phyloP scores from a whole-genome alignment of 2,797 vertebrate species.

The Hypotaenidia okinawae region DNA sequence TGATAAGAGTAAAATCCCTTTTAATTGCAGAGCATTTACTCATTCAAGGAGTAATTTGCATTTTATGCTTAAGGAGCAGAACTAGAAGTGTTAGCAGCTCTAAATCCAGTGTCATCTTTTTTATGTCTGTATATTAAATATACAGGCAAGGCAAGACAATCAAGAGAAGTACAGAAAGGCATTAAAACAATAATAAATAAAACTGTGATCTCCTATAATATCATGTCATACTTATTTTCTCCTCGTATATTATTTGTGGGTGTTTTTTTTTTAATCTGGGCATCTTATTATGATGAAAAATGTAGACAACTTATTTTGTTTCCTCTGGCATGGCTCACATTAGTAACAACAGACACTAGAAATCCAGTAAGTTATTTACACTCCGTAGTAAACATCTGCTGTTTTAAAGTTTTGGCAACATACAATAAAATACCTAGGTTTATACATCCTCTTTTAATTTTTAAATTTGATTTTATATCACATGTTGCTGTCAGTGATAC shows the following conservation, averaged over 20 bases:
- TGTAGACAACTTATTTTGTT: background rate
- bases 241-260: background rate
- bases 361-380: background rate
- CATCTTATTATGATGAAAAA: background rate
- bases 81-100: background rate
- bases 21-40: background rate
- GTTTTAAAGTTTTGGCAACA: background rate
- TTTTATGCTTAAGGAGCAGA: background rate
- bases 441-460: background rate
- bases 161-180: background rate
- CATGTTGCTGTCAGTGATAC: background rate
- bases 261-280: background rate
- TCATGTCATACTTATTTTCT: background rate
- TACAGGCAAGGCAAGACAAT: background rate
- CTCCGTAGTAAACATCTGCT: background rate
- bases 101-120: background rate
- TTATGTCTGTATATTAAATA: background rate
- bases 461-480: background rate
- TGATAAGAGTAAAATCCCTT: background rate
- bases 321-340: background rate
- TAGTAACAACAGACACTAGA: background rate
- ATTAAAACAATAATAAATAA: background rate
- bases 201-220: background rate
- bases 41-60: background rate
- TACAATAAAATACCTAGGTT: background rate